Base-by-base conservation (phyloP, 2,113 vertebrate genomes). In the Uria aalge region DNA sequence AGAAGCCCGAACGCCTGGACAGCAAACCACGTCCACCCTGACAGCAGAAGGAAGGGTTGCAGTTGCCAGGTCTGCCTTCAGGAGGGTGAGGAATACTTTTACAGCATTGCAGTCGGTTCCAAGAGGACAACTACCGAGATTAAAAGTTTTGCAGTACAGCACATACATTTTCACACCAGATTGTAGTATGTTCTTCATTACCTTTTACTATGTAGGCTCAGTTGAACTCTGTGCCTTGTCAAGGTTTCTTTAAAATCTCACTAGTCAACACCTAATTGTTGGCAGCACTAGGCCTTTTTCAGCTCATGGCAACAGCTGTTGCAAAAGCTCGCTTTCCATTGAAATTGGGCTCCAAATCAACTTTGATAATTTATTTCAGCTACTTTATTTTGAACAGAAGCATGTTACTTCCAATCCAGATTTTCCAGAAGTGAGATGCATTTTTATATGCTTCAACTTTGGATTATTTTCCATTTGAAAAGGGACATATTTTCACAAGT, bases 301-400 rank as follows among this genome's bases (percentile, higher is more conserved):
- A 80, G 79, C 45, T 94, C n/a, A 48, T 18, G 43, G 55, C 38
- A 74, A 53, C 75, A 96, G 88, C 47, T 92, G 53, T 16, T 81
- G 53, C 38, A 79, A 67, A 79, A 85, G 26, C 41, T 88, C 52
- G 16, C 30, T 78, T 68, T 71, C 16, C 67, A 52, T 19, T 71
- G 55, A 62, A 93, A 90, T 2, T n/a, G 8, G 60, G 59, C 67
- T 90, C 41, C 48, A 91, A 80, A 83, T 36, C 11, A 47, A 68
- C 69, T 84, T 5, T 32, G 36, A 11, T n/a, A 56, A 80, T 52
- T 81, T 80, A 67, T 63, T 88, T 59, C n/a, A 63, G 72, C 20
- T 41, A 59, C 29, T 77, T 92, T 5, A 63, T 11, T 62, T 73
- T 1, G 0, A 95, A 85, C 21, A 66, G 47, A 80, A 93, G 45